Evolutionary conservation across 2,113 vertebrate species (phyloP), one percentile per base, ranked within the genome.

Genomic region (human (Homo sapiens)): DNA sequence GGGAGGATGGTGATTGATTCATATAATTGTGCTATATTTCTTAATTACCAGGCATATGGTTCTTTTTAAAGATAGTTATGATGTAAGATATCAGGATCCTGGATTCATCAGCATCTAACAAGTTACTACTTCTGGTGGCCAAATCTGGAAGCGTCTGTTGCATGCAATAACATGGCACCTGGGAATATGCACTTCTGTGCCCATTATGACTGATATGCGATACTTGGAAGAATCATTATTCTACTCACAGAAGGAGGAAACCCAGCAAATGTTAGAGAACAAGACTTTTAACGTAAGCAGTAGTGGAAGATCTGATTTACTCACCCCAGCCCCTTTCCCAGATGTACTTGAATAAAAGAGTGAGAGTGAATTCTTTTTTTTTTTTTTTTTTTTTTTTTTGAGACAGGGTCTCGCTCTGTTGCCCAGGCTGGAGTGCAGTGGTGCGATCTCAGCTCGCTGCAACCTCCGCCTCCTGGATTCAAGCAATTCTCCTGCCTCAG

Each of bases 51-150:
- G 27, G 50, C 20, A 80, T 35, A 3, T 80, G 25, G 75, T 75
- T 95, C 25, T 87, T 79, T 81, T 52, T 43, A 81, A 76, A 94
- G 70, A 70, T 91, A 84, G 64, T 93, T 70, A 89, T 38, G 16
- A 22, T 89, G 6, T 90, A 45, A 87, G 12, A 27, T 45, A 93
- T 93, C 84, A 92, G 76, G 95, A 93, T 25, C 32, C 87, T 84
- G 18, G 68, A 75, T 90, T 86, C 43, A 59, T 90, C 64, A 68
- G n/a, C 79, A 86, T 94, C 78, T 92, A 80, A 96, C 90, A 86
- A 57, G 61, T 70, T 84, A 16, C n/a, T 76, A 5, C 23, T 68
- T 64, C 79, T 93, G 76, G n/a, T 35, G 35, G 90, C 61, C 55
- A 81, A 94, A n/a, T 75, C 43, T 84, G 61, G 25, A 90, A 92